phyloP scores from a whole-genome alignment of 2,888 invertebrate species.

The Anoplius nigerrimus region DNA sequence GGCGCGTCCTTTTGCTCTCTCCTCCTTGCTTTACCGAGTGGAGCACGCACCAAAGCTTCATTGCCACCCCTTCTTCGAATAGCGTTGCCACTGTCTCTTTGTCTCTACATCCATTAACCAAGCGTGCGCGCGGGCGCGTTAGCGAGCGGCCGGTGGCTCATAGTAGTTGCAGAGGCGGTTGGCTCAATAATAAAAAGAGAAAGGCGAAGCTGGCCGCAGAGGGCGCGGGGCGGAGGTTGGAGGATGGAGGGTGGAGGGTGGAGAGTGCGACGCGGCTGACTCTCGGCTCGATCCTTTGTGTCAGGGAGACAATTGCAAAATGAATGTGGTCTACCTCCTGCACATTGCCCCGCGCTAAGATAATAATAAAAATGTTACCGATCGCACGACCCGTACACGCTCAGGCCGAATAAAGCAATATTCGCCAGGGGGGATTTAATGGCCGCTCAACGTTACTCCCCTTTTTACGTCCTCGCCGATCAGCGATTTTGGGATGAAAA shows the following conservation, averaged over 20 bases:
- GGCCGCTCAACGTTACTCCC: no score
- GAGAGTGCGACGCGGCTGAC: not conserved
- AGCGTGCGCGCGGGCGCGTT: no score
- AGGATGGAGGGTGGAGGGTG: not conserved
- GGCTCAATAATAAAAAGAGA: conserved; percentile 18
- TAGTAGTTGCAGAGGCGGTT: no score
- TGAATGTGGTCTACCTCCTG: not conserved
- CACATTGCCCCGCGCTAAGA: conserved; percentile 1
- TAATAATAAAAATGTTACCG: conserved; percentile 9
- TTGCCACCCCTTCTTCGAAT: conserved; percentile 11
- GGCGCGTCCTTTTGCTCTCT: conserved; percentile 16
- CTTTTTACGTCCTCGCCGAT: no score
- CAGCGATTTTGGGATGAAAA: no score
- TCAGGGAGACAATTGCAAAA: conserved; percentile 18
- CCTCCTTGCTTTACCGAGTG: conserved; percentile 11
- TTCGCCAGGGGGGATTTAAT: no score
- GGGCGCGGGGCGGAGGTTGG: no score
- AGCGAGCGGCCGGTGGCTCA: no score
- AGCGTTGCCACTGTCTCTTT: conserved; percentile 26
- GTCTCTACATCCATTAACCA: conserved; percentile 37
- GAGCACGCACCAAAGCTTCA: conserved; percentile 5
- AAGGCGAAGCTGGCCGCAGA: conserved; percentile 1
- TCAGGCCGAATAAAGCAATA: no score
- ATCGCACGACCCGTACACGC: no score
- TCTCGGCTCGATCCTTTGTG: conserved; percentile 11